These are phyloP conservation scores for Montipora cactus DNA, from an alignment of 64 coral and sea anemone genomes.

Conservation along the genomic window DNA sequence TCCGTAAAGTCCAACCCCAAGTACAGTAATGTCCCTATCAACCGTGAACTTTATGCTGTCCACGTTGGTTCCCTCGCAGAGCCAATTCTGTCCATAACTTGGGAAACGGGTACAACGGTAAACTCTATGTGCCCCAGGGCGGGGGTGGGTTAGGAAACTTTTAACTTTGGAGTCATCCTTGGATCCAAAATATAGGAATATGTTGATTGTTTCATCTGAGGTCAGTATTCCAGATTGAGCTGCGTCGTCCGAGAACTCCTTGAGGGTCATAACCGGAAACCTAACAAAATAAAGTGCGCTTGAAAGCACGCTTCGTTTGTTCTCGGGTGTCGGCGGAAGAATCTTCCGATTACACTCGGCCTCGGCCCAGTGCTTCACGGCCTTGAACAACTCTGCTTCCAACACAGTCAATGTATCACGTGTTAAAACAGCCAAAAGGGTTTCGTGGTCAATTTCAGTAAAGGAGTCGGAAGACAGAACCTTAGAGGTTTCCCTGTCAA, in stretches of 20 bases:
- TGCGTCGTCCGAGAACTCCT: slow-evolving; percentile 87
- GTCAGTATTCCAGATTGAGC: slow-evolving; percentile 83
- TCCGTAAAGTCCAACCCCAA: slow-evolving; percentile 87
- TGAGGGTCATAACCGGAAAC: slow-evolving; percentile 85
- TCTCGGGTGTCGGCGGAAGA: slow-evolving; percentile 77
- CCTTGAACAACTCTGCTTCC: slow-evolving; percentile 85
- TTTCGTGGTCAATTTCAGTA: slow-evolving; percentile 70
- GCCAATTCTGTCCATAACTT: slow-evolving; percentile 67
- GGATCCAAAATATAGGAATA: slow-evolving; percentile 88
- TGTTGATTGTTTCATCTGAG: slow-evolving; percentile 80
- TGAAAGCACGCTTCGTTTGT: slow-evolving; percentile 77
- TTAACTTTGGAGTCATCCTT: slow-evolving; percentile 82
- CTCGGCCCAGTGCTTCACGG: slow-evolving; percentile 85
- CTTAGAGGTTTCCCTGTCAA: slow-evolving; percentile 82
- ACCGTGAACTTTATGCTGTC: slow-evolving; percentile 89
- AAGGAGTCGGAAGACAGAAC: slow-evolving; percentile 86
- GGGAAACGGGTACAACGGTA: slow-evolving; percentile 82
- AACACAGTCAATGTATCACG: slow-evolving; percentile 79
- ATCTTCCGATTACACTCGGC: slow-evolving; percentile 76
- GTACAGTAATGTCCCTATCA: slow-evolving; percentile 65
- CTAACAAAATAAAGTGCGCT: slow-evolving; percentile 78
- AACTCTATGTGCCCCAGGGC: slow-evolving; percentile 68
- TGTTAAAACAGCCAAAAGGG: slow-evolving; percentile 72
- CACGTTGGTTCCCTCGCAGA: slow-evolving; percentile 82
- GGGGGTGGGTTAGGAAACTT: slow-evolving; percentile 49